These are phyloP conservation scores for Epizoanthus ramosus DNA, from an alignment of 92 coral and sea anemone genomes.

Conservation along the genomic window DNA sequence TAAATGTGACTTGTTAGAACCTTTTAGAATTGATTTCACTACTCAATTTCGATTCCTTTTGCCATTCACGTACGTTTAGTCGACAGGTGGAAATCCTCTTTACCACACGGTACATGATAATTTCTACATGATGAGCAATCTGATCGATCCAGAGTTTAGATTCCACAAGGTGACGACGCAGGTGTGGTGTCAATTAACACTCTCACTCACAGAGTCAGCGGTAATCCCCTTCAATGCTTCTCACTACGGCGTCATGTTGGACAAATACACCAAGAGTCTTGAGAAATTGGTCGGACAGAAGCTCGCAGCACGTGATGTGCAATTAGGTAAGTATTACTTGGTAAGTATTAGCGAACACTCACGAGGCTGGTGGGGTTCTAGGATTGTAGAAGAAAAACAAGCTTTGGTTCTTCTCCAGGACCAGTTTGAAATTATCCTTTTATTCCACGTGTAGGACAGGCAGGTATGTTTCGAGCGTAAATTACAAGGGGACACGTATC, in stretches of 20 bases:
- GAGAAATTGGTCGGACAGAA: slow-evolving; percentile 20
- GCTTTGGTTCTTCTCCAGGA: not conserved
- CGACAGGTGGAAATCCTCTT: slow-evolving; percentile 70
- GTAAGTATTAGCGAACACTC: too few relatives aligned
- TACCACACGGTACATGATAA: slow-evolving; percentile 97
- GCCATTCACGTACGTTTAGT: slow-evolving; percentile 37
- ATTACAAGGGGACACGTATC: too few relatives aligned
- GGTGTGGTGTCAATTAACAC: slow-evolving; percentile 75
- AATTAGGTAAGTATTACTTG: slow-evolving; percentile 31
- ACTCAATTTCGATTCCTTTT: not conserved
- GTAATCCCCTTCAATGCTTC: slow-evolving; percentile 84
- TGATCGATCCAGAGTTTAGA: slow-evolving; percentile 87
- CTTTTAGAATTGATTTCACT: not conserved
- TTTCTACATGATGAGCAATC: slow-evolving; percentile 77
- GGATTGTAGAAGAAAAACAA: slow-evolving; percentile 2
- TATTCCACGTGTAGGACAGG: too few relatives aligned
- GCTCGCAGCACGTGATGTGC: slow-evolving; percentile 42
- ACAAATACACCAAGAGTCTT: slow-evolving; percentile 47
- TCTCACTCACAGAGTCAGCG: slow-evolving; percentile 77
- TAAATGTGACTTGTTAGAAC: too few relatives aligned
- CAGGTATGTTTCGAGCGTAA: too few relatives aligned
- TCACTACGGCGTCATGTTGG: slow-evolving; percentile 75
- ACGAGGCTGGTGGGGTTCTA: too few relatives aligned
- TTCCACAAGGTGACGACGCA: slow-evolving; percentile 90
- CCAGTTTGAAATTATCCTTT: too few relatives aligned